phyloP scores from a whole-genome alignment of 2,113 vertebrate species.

The Origma solitaria region DNA sequence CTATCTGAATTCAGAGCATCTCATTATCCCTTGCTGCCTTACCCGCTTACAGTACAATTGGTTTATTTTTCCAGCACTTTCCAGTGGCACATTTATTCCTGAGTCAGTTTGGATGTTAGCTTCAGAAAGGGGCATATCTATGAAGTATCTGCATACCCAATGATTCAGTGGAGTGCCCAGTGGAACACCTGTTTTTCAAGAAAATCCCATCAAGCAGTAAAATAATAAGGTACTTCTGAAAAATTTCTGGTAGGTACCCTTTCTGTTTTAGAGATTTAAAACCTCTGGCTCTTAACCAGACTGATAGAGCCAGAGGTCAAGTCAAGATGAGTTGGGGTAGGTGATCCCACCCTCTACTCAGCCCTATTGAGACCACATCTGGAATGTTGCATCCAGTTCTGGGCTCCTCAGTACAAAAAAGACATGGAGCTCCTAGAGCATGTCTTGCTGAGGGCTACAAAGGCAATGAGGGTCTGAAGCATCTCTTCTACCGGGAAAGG shows the following conservation, averaged over 20 bases:
- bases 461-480: neutral
- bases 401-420: neutral
- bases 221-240: neutral
- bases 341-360: neutral
- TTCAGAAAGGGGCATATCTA: neutral
- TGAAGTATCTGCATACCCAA: neutral
- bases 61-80: neutral
- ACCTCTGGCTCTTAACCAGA: neutral
- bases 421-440: neutral
- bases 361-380: neutral
- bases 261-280: neutral
- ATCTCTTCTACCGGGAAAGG: neutral
- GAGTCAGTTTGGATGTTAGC: neutral
- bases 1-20: neutral
- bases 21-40: neutral
- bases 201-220: neutral
- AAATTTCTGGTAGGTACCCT: neutral
- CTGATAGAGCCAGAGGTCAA: neutral
- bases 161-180: neutral
- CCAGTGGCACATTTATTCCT: neutral
- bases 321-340: neutral
- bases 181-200: neutral
- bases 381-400: neutral
- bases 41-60: neutral
- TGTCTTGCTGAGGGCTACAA: rapidly evolving